Evolutionary conservation across 1,140 invertebrate species (phyloP).

Genomic region (Drosophila nasuta): DNA sequence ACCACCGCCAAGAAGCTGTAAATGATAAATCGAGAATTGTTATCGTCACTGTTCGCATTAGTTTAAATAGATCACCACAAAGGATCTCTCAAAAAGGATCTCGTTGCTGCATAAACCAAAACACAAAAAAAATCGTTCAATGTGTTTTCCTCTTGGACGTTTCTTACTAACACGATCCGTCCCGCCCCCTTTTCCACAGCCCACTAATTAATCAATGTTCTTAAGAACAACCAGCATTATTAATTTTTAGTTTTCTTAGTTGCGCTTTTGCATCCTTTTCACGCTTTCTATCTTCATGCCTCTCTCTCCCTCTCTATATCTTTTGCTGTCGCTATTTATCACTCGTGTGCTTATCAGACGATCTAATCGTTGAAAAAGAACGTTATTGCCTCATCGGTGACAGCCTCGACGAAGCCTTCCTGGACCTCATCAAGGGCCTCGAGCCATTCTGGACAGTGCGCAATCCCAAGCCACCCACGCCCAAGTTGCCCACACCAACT

Average conservation of each 20-base stretch:
- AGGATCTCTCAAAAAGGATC: constrained; percentile 56
- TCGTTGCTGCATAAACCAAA: constrained; percentile 53
- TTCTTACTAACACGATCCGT: constrained; percentile 56
- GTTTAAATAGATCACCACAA: constrained; percentile 52
- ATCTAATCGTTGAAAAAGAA: constrained; percentile 98
- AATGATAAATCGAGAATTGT: constrained; percentile 24
- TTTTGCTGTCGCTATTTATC: constrained; percentile 41
- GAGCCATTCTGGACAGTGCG: constrained; percentile 85
- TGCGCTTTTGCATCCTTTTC: constrained; percentile 55
- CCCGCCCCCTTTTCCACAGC: neutral
- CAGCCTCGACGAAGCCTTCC: constrained; percentile 98
- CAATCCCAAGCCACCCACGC: constrained; percentile 83
- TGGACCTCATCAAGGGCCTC: constrained; percentile 93
- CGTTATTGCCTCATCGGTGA: constrained; percentile 99
- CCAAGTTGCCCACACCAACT: constrained; percentile 80
- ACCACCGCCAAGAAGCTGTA: neutral
- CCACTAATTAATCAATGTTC: constrained; percentile 1
- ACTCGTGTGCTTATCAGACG: constrained; percentile 90
- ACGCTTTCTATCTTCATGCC: constrained; percentile 49
- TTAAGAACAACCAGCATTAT: neutral
- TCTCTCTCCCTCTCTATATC: constrained; percentile 48
- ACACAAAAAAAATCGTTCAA: constrained; percentile 6
- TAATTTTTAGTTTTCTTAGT: constrained; percentile 58
- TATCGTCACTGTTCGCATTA: constrained; percentile 26
- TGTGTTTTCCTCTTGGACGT: constrained; percentile 52